Evolutionary conservation across 2,888 invertebrate genomes (phyloP), one percentile per base, ranked within the genome.

Genomic region (Euspilapteryx auroguttella): DNA sequence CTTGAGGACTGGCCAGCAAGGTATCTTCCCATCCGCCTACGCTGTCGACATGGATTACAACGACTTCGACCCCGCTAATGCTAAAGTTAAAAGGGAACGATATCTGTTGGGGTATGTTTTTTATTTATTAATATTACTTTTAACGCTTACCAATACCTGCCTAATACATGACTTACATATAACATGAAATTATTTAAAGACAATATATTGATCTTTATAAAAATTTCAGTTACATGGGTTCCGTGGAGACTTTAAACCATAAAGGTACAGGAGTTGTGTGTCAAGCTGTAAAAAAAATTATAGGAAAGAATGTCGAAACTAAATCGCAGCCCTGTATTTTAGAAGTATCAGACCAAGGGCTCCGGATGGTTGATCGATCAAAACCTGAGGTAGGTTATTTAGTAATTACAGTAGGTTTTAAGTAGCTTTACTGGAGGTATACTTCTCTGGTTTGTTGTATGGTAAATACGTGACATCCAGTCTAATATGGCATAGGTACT

Each of bases 211-310:
- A n/a, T 6, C 13, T 12, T 21, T 31, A 4, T 26, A 14, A 14
- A 25, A 14, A 14, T 25, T 34, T 24, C 37, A 77, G 77, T 26
- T 97, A 96, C 63, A 82, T 98, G 55, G 98, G 97, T 1, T 96
- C 96, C 1, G 92, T 98, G 28, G 97, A 98, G 65, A 97, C 97
- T 0, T 76, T 89, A 40, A 90, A 92, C 41, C 96, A 97, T 65
- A 97, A 97, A 73, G 97, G 98, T n/a, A 96, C 95, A 13, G 88
- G 93, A 5, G 94, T 96, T 0, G 87, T 94, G 9, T 92, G 92
- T 55, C 92, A 93, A 71, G 94, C 93, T 0, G 93, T 94, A 3
- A 84, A 88, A 42, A 87, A 93, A 51, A 92, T 94, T 37, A 83
- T 89, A 1, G 86, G 86, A 1, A 79, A 84, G 48, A 79, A 80